phyloP scores from a whole-genome alignment of 2,113 vertebrate species.

The Oncorhynchus gorbuscha region DNA sequence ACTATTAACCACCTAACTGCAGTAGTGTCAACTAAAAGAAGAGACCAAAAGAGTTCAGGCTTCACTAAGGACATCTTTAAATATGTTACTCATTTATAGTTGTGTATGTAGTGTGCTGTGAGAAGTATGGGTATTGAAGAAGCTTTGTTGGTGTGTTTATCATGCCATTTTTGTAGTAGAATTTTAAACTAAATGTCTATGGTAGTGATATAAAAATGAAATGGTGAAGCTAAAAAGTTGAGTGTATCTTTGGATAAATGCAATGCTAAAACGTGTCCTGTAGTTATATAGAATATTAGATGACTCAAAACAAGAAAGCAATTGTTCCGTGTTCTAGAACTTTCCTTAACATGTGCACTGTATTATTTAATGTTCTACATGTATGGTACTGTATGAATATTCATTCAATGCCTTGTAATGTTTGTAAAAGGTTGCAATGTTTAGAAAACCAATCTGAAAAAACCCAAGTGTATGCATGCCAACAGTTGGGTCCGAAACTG shows the following conservation, averaged over 20 bases:
- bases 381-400: slow-evolving; percentile 93
- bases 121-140: slow-evolving; percentile 54
- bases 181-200: slow-evolving; percentile 53
- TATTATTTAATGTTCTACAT: slow-evolving; percentile 79
- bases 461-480: slow-evolving; percentile 79
- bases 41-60: slow-evolving; percentile 7
- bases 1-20: not conserved
- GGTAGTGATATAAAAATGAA: slow-evolving; percentile 58
- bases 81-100: slow-evolving; percentile 44
- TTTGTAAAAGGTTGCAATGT: slow-evolving; percentile 82
- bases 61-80: slow-evolving; percentile 11
- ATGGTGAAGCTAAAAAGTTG: slow-evolving; percentile 62
- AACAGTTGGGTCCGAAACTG: slow-evolving; percentile 85
- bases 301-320: slow-evolving; percentile 78
- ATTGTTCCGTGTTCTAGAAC: slow-evolving; percentile 87
- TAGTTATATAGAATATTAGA: slow-evolving; percentile 54
- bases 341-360: slow-evolving; percentile 84
- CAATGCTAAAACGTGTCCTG: slow-evolving; percentile 67
- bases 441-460: slow-evolving; percentile 73
- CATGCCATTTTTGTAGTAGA: slow-evolving; percentile 27
- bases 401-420: slow-evolving; percentile 93
- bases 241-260: slow-evolving; percentile 74
- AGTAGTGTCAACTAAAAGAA: not conserved
- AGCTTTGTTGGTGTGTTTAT: slow-evolving; percentile 45
- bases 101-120: slow-evolving; percentile 62